These are phyloP conservation scores for Sarcophaga bullata DNA, from an alignment of 1,140 invertebrate species.

Conservation along the genomic window DNA sequence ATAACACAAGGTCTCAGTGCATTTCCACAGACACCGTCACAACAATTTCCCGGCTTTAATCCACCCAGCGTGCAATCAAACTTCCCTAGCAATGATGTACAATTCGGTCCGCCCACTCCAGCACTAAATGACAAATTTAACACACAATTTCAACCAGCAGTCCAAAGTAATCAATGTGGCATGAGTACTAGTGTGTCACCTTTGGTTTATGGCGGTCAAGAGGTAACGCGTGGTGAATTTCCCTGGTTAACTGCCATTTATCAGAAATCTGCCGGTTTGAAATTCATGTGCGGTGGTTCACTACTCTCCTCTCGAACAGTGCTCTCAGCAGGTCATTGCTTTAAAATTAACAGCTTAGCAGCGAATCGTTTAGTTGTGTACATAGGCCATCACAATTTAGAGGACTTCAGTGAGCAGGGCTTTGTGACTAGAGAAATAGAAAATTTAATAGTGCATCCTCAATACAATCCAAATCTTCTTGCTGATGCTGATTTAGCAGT, in stretches of 20 bases:
- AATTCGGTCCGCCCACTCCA: not conserved
- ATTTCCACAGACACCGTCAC: not conserved
- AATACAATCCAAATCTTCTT: conserved; percentile 51
- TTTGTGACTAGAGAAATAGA: conserved; percentile 46
- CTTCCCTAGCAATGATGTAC: not conserved
- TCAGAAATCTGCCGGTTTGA: conserved; percentile 41
- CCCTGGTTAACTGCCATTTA: conserved; percentile 77
- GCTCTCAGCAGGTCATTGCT: conserved; percentile 58
- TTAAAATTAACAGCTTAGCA: conserved; percentile 33
- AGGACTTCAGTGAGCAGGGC: conserved; percentile 49
- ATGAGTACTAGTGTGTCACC: conserved; percentile 30
- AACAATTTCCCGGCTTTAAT: not conserved
- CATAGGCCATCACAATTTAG: conserved; percentile 55
- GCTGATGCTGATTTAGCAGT: conserved; percentile 58
- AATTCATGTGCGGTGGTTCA: conserved; percentile 51
- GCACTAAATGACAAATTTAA: not conserved
- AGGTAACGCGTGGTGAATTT: conserved; percentile 70
- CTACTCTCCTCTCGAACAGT: conserved; percentile 52
- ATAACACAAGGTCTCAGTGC: not conserved
- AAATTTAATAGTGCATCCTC: conserved; percentile 51
- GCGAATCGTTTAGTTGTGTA: conserved; percentile 48
- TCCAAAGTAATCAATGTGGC: conserved; percentile 21
- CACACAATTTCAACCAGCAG: not conserved
- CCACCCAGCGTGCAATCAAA: not conserved
- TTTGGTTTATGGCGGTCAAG: conserved; percentile 68